A percentile compares a stretch with the other conserved stretches of the same genome.
These are phyloP conservation scores for Chaetorhynchus papuensis DNA, from an alignment of 2,113 vertebrate species.

Conservation along the genomic window DNA sequence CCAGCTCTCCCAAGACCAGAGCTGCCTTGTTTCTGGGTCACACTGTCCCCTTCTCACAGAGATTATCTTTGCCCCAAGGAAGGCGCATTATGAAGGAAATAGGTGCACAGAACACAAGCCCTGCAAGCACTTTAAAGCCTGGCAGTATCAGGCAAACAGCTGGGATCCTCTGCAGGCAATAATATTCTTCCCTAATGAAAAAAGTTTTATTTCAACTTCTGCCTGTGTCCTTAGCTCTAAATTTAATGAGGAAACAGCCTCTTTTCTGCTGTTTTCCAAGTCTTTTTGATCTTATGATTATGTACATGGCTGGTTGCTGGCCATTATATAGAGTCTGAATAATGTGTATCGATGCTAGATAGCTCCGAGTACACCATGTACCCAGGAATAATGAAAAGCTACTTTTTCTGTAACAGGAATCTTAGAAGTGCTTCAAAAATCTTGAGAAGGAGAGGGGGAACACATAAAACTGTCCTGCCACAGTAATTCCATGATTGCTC, in stretches of 20 bases:
- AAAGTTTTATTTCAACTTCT: slow-evolving; percentile 7
- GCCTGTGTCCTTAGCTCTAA: background rate
- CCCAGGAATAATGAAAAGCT: background rate
- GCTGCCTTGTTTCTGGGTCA: slow-evolving; percentile 34
- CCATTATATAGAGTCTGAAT: background rate
- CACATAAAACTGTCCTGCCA: background rate
- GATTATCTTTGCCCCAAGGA: background rate
- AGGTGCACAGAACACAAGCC: background rate
- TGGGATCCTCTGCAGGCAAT: background rate
- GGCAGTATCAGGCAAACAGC: background rate
- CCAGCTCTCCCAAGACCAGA: background rate
- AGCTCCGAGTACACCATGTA: background rate
- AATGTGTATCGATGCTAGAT: background rate
- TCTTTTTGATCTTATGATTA: slow-evolving; percentile 17
- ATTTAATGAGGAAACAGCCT: background rate
- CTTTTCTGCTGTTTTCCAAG: background rate
- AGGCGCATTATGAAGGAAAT: background rate
- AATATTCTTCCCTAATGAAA: background rate
- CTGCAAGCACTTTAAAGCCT: background rate
- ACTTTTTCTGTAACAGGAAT: background rate
- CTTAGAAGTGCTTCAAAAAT: background rate
- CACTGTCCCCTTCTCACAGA: background rate
- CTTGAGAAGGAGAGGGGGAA: background rate
- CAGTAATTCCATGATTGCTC: background rate
- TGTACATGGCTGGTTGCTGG: background rate